phyloP scores from a whole-genome alignment of 2,113 vertebrate species.

The Daboia siamensis region DNA sequence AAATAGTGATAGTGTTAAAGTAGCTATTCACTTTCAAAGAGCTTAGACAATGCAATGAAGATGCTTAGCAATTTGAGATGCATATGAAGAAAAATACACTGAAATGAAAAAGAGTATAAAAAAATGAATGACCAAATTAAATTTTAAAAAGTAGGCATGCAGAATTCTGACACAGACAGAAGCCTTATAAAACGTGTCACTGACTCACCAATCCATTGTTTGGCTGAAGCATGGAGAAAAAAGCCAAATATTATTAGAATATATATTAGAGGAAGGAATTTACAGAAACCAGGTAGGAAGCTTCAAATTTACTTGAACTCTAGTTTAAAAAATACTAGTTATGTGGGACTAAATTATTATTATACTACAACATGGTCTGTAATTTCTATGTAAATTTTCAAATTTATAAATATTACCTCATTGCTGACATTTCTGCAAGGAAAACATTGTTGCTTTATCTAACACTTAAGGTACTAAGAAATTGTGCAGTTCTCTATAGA shows the following conservation, averaged over 20 bases:
- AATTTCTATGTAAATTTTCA: not conserved
- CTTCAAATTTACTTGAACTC: conserved; percentile 61
- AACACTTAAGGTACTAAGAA: conserved; percentile 24
- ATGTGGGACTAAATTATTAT: conserved; percentile 27
- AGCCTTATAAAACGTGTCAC: conserved; percentile 46
- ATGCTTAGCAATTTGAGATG: not conserved
- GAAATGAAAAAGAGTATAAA: not conserved
- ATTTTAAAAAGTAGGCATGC: conserved; percentile 59
- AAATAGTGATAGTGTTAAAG: not conserved
- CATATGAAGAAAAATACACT: conserved; percentile 38
- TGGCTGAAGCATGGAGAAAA: conserved; percentile 61
- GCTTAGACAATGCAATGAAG: not conserved
- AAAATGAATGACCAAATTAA: conserved; percentile 46
- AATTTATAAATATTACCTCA: not conserved
- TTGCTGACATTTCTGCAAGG: not conserved
- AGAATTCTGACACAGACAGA: conserved; percentile 44
- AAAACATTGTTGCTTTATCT: conserved; percentile 8
- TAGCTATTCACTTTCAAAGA: not conserved
- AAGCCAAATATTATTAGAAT: conserved; percentile 65
- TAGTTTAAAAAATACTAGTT: conserved; percentile 32
- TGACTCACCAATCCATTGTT: conserved; percentile 72
- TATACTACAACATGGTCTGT: not conserved
- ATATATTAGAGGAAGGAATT: conserved; percentile 50
- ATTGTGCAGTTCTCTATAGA: not conserved
- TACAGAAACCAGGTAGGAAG: conserved; percentile 44